Evolutionary conservation across 2,797 vertebrate genomes (phyloP).

Genomic region (Hozukius guyotensis): DNA sequence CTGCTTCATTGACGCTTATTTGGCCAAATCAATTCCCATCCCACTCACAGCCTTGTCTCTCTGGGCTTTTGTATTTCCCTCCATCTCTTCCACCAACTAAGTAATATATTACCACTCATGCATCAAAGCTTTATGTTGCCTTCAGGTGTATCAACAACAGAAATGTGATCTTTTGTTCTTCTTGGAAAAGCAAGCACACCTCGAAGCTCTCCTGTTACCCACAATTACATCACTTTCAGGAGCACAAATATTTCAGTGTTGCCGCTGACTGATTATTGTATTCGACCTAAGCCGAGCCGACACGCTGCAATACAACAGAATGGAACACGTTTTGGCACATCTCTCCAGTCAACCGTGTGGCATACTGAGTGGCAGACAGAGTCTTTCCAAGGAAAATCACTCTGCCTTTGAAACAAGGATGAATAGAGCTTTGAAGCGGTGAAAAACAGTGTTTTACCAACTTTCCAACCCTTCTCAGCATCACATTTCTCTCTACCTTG

Average conservation of each 20-base stretch:
- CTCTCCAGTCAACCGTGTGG: background rate
- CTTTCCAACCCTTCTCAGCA: background rate
- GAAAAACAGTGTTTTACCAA: background rate
- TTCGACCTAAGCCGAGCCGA: background rate
- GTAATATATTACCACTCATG: background rate
- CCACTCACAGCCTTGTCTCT: background rate
- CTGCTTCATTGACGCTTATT: slow-evolving; percentile 21
- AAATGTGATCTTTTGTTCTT: slow-evolving; percentile 1
- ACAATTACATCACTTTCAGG: slow-evolving; percentile 39
- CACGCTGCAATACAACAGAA: background rate
- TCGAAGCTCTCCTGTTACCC: background rate
- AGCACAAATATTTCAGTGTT: slow-evolving; percentile 5
- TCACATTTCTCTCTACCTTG: background rate
- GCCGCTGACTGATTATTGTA: background rate
- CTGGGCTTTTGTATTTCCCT: background rate
- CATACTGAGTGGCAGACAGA: background rate
- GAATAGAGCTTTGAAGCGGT: background rate
- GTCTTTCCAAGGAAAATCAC: background rate
- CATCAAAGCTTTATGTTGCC: slow-evolving; percentile 24
- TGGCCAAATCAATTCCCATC: slow-evolving; percentile 19
- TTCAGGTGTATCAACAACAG: slow-evolving; percentile 15
- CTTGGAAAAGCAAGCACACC: background rate
- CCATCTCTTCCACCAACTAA: background rate
- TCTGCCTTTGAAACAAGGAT: background rate
- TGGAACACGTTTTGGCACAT: background rate